These are phyloP conservation scores for Leptosomus discolor DNA, from an alignment of 2,113 vertebrate species.

Conservation along the genomic window DNA sequence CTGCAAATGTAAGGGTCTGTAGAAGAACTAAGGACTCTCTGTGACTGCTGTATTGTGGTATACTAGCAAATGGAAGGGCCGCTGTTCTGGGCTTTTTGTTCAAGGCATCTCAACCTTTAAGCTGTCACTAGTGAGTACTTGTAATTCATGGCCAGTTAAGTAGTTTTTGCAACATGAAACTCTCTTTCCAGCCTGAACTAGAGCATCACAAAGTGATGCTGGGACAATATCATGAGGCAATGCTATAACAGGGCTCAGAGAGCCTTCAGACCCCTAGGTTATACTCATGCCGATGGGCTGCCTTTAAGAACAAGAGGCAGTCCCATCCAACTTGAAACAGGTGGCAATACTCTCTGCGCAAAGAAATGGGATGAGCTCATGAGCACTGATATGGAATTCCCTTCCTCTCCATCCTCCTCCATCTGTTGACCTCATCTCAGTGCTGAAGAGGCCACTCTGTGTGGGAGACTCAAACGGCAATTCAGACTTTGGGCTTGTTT, in stretches of 20 bases:
- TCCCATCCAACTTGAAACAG: neutral
- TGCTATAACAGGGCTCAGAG: neutral
- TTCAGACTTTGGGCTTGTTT: constrained; percentile 36
- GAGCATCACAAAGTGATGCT: neutral
- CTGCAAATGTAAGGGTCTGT: neutral
- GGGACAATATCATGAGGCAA: neutral
- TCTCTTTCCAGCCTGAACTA: neutral
- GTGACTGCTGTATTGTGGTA: neutral
- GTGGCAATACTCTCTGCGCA: neutral
- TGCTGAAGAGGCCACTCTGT: neutral
- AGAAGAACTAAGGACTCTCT: neutral
- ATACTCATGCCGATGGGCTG: neutral
- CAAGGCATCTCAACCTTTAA: neutral
- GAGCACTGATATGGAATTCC: neutral
- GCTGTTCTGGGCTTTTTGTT: neutral
- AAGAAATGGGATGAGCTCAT: constrained; percentile 4
- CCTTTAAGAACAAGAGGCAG: neutral
- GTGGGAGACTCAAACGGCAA: constrained; percentile 17
- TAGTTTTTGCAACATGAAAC: neutral
- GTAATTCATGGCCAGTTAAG: neutral
- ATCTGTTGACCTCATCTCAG: constrained; percentile 43
- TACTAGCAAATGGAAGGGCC: neutral
- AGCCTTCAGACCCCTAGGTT: neutral
- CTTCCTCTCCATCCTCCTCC: constrained; percentile 32
- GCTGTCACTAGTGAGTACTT: neutral